Percentiles rank a stretch among this genome's conserved stretches.
Evolutionary conservation across 2,113 vertebrate genomes (phyloP).

Genomic region (Monarcha castaneiventris): DNA sequence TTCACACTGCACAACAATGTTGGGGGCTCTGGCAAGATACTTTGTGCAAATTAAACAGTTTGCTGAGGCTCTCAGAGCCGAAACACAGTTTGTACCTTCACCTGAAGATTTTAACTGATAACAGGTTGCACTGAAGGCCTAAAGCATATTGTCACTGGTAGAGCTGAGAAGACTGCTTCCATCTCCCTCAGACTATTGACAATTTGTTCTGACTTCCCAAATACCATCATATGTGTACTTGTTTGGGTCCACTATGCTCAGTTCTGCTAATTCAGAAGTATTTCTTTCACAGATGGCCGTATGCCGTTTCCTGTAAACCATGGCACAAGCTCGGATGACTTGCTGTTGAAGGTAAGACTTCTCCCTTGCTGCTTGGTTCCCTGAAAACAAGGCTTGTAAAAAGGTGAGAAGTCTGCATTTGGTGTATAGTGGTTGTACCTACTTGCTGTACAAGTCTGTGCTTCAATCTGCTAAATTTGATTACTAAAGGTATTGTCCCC

Average conservation of each 20-base stretch:
- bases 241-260: background rate
- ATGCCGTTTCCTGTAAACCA: constrained; percentile 88
- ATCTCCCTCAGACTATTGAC: background rate
- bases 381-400: background rate
- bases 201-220: background rate
- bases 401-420: background rate
- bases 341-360: constrained; percentile 81
- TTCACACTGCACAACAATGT: background rate
- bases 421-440: background rate
- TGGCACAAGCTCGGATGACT: constrained; percentile 80
- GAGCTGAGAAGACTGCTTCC: background rate
- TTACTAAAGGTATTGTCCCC: background rate
- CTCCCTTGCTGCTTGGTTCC: background rate
- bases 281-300: constrained; percentile 81
- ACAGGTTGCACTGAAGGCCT: background rate
- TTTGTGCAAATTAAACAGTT: background rate
- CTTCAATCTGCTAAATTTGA: background rate
- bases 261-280: background rate
- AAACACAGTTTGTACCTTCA: background rate
- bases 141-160: background rate
- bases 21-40: background rate
- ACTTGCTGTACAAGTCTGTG: background rate
- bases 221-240: background rate
- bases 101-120: background rate
- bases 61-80: background rate